Base-by-base conservation (phyloP, 2,113 vertebrate genomes). In the Proterorhinus semilunaris region DNA sequence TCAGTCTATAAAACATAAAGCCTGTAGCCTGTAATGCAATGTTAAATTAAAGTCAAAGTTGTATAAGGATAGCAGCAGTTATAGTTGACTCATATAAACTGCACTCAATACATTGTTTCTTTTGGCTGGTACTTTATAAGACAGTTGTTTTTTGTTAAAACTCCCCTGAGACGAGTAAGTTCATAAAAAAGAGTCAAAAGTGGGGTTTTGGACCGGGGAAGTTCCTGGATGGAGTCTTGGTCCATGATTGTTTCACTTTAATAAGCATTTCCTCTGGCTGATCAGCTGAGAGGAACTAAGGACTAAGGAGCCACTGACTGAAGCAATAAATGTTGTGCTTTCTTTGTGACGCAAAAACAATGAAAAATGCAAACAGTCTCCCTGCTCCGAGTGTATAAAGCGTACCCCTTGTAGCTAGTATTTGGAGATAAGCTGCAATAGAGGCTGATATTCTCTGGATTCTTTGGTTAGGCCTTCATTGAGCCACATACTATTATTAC, bases 281-380 rank as follows among this genome's bases (percentile, higher is more conserved):
- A 78, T 86, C 79, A 84, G 71, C 84, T 82, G 63, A 45, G 63
- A 65, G 69, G 71, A 68, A 65, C 62, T 21, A 21, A n/a, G 42
- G 57, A 71, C 54, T 68, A 45, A 64, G 75, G 54, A 69, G 72
- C 71, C 10, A 7, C 21, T 57, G 54, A 42, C 67, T 63, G 71
- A 81, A 68, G 71, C 89, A 82, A 88, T 78, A 82, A 78, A 75
- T 74, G 76, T 75, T 80, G 73, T 67, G 75, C 65, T 81, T 81
- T 47, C 70, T 79, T 50, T 16, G 62, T 87, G 86, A 86, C 59
- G 49, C 75, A 84, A 71, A 83, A 81, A 89, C 85, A 88, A 87
- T 83, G 86, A 79, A 67, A 86, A 87, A 89, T 85, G 84, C 90
- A 88, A 92, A 91, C 86, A 90, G 74, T 71, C 68, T 50, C 62